Evolutionary conservation across 35 echinoderm and acorn worm species (phyloP).

Genomic region (Holothuria glaberrima): DNA sequence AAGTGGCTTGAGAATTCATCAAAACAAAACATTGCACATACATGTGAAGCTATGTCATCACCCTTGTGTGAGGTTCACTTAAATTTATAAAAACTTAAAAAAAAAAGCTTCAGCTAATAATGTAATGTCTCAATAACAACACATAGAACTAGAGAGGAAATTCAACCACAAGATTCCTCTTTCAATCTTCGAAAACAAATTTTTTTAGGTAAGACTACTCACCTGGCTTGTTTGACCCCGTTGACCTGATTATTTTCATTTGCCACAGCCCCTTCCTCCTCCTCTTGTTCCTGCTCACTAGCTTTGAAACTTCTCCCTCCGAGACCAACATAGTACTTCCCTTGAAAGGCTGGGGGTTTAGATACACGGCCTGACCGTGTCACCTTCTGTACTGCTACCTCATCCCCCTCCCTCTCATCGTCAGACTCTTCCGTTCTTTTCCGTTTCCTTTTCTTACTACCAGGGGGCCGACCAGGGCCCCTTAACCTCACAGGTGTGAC

Average conservation of each 20-base stretch:
- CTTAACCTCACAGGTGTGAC: neutral
- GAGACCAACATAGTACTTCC: slow-evolving; percentile 31
- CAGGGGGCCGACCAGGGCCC: neutral
- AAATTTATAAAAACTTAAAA: too few relatives aligned
- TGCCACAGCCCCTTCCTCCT: neutral
- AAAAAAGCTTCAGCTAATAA: too few relatives aligned
- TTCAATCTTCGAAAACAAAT: too few relatives aligned
- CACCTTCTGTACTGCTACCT: slow-evolving; percentile 15
- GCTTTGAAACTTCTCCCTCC: slow-evolving; percentile 23
- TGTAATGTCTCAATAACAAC: too few relatives aligned
- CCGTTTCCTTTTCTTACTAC: slow-evolving; percentile 23
- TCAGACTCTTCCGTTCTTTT: slow-evolving; percentile 8
- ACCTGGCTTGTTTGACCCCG: neutral
- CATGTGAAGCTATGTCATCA: too few relatives aligned
- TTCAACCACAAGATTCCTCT: too few relatives aligned
- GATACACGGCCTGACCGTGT: slow-evolving; percentile 14
- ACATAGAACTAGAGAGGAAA: too few relatives aligned
- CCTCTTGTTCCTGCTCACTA: neutral
- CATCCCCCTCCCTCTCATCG: neutral
- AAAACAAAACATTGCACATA: too few relatives aligned
- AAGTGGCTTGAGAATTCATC: too few relatives aligned
- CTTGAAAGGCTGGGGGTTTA: slow-evolving; percentile 21
- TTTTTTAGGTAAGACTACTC: neutral
- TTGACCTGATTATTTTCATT: slow-evolving; percentile 7
- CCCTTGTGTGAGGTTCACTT: too few relatives aligned